phyloP scores from a whole-genome alignment of 2,888 invertebrate genomes.

The Drosophila nr. fundita region DNA sequence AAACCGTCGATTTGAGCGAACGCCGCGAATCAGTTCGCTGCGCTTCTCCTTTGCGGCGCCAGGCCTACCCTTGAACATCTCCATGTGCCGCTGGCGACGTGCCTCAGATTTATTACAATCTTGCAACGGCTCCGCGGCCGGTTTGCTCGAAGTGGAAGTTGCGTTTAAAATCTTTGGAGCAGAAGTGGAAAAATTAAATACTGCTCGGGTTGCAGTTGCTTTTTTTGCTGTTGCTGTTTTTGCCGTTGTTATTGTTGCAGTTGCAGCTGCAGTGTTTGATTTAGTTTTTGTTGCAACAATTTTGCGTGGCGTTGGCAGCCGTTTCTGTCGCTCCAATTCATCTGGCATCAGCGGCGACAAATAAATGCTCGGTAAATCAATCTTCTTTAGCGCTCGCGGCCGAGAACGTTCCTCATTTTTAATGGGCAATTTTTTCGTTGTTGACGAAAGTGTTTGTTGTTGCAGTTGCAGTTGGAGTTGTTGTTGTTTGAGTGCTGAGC shows the following conservation, averaged over 20 bases:
- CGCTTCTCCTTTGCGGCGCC: constrained; percentile 30
- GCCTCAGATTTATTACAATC: constrained; percentile 61
- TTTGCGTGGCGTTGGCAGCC: constrained; percentile 23
- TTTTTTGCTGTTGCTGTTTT: not conserved
- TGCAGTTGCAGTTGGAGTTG: constrained; percentile 38
- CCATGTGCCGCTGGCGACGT: constrained; percentile 79
- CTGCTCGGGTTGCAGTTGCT: constrained; percentile 17
- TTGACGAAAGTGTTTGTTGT: constrained; percentile 32
- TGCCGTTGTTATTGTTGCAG: not conserved
- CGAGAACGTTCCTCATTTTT: constrained; percentile 19
- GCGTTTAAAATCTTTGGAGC: constrained; percentile 29
- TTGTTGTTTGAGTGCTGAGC: constrained; percentile 62
- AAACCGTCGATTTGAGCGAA: constrained; percentile 90
- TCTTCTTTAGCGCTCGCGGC: constrained; percentile 55
- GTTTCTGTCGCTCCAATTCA: constrained; percentile 17
- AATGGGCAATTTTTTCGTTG: constrained; percentile 20
- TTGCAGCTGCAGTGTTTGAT: not conserved
- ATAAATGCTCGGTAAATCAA: constrained; percentile 45
- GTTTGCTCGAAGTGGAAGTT: constrained; percentile 1
- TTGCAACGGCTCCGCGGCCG: not conserved
- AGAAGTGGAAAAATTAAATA: constrained; percentile 63
- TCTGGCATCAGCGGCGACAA: constrained; percentile 3
- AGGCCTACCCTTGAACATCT: constrained; percentile 79
- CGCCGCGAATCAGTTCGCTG: constrained; percentile 86
- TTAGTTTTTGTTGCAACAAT: constrained; percentile 3